Evolutionary conservation across 64 coral and sea anemone genomes (phyloP).

Genomic region (Porites australiensis): DNA sequence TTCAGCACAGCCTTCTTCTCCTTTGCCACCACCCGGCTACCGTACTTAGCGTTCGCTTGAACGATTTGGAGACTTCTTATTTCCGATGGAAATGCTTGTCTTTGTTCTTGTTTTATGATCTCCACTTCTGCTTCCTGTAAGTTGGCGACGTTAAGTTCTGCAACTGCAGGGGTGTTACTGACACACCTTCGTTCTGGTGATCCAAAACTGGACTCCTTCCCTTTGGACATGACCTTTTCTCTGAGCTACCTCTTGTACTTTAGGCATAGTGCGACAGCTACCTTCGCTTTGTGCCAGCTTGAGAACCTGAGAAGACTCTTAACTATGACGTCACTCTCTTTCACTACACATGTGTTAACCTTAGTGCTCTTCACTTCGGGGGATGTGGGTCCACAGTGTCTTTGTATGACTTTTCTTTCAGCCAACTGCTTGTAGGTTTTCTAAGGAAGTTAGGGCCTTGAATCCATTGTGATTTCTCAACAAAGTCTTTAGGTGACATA

Average conservation of each 20-base stretch:
- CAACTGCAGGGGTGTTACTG: not conserved
- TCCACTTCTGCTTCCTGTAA: constrained; percentile 44
- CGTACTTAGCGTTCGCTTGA: constrained; percentile 6
- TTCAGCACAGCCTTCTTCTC: constrained; percentile 60
- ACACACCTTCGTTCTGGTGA: not conserved
- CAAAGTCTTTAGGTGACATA: too few species aligned
- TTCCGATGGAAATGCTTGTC: constrained; percentile 21
- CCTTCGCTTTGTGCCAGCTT: constrained; percentile 21
- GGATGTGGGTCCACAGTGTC: not conserved
- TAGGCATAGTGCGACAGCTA: not conserved
- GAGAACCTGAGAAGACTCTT: not conserved
- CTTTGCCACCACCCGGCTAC: constrained; percentile 16
- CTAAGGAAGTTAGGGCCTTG: constrained; percentile 12
- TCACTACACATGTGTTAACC: not conserved
- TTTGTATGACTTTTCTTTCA: constrained; percentile 15
- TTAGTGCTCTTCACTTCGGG: constrained; percentile 39
- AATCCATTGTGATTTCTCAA: constrained; percentile 16
- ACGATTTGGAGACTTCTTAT: constrained; percentile 38
- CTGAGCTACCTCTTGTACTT: not conserved
- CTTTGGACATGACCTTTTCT: not conserved
- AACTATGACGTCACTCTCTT: constrained; percentile 5
- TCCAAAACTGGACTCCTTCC: not conserved
- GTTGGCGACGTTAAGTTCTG: constrained; percentile 11
- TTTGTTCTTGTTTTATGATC: constrained; percentile 52
- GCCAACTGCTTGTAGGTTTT: constrained; percentile 3